These are phyloP conservation scores for Samia ricini DNA, from an alignment of 1,140 invertebrate genomes.

Conservation along the genomic window DNA sequence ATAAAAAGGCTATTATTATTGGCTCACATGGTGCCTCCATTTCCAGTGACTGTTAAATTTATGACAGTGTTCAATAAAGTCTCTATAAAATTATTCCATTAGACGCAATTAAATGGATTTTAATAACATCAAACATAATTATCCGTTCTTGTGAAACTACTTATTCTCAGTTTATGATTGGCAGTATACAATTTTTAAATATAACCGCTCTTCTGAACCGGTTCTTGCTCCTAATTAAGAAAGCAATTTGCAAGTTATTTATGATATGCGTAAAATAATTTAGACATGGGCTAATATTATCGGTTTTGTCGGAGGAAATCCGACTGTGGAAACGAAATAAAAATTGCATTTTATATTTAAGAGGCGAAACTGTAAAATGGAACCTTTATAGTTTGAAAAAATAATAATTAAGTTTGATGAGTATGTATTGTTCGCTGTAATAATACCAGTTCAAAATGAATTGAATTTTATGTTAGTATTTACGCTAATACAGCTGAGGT, in stretches of 20 bases:
- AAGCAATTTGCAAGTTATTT: slow-evolving; percentile 68
- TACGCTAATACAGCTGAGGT: no score
- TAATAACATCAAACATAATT: background rate
- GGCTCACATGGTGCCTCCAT: no score
- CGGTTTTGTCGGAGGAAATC: slow-evolving; percentile 42
- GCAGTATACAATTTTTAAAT: slow-evolving; percentile 26
- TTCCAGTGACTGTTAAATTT: no score
- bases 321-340: slow-evolving; percentile 32
- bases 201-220: slow-evolving; percentile 33
- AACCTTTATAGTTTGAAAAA: no score
- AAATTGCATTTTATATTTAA: slow-evolving; percentile 30
- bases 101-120: background rate
- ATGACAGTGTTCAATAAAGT: background rate
- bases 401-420: no score
- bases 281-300: slow-evolving; percentile 36
- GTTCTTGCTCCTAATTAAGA: slow-evolving; percentile 62
- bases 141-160: background rate
- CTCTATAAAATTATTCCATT: background rate
- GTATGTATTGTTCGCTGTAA: no score
- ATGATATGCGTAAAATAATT: slow-evolving; percentile 62
- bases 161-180: background rate
- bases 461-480: no score
- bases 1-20: no score
- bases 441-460: no score
- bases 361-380: no score